Evolutionary conservation across 2,113 vertebrate genomes (phyloP), one percentile per base, ranked within the genome.

Genomic region (Alectura lathami): DNA sequence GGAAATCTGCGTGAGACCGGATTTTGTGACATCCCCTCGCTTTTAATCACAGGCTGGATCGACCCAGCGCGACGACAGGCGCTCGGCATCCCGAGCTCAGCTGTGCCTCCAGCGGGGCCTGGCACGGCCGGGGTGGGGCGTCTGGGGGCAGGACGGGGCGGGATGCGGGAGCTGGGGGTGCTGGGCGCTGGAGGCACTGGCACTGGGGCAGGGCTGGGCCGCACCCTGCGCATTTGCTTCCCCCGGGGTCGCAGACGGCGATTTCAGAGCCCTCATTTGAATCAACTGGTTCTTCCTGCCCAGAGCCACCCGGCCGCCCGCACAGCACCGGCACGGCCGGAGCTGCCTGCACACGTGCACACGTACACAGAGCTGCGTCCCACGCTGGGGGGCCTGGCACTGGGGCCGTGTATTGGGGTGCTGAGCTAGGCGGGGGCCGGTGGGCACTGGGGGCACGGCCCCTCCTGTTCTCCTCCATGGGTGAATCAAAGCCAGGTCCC

Each of bases 201-300:
- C 4, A 17, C 64, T 7, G 75, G 83, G 74, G 74, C 82, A 56
- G 34, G 29, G 17, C 62, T 13, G 42, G 2, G 79, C 86, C 63
- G 1, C 92, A 32, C 85, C 95, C 89, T 27, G 18, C 9, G 6
- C 22, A 1, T 93, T 91, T 53, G 40, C 79, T 38, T 89, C 81
- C 82, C 82, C 78, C 88, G 92, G 42, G 42, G 70, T 64, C 70
- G 75, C 72, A 88, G 82, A 30, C 54, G 1, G 70, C 6, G 3
- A 3, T 89, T 69, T 57, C 3, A 4, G 86, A 85, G 1, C 45
- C 76, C 57, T 77, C 92, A 73, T 94, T 91, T 95, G 82, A 91
- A 88, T 66, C 63, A 85, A 92, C 96, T 95, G 93, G 95, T 96
- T 96, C 96, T 96, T 96, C 95, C 95, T 89, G 95, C 95, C 94